Evolutionary conservation across 2,113 vertebrate genomes (phyloP), one percentile per base, ranked within the genome.

Genomic region (Conger conger): DNA sequence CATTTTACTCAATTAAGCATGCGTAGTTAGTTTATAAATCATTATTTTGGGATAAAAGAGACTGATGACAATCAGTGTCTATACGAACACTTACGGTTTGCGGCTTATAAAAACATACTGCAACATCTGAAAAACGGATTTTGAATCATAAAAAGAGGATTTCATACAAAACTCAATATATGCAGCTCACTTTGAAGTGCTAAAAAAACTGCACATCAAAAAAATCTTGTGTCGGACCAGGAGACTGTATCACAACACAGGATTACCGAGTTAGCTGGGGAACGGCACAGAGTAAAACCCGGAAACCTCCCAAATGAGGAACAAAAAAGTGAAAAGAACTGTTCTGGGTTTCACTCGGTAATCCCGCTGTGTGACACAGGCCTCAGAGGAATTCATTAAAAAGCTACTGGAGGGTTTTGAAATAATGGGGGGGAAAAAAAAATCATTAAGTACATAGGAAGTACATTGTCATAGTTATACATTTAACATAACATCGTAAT

Each of bases 1-100:
- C 83, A 84, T 84, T 84, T 84, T 63, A 84, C n/a, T 84, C 40
- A 57, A 30, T 82, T 53, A 80, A 79, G 79, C 83, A 84, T 84
- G 83, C 77, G 68, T 33, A 33, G 54, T 17, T 79, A 80, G 53
- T 79, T 84, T 30, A 79, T 79, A 42, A 60, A 84, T 63, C 77
- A 42, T 79, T 79, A 84, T 13, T 84, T 57, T 33, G 18, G 37
- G 50, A 80, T 57, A 84, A 80, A 50, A 54, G 45, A 50, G 36
- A 54, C n/a, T 78, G 18, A 42, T 82, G 33, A 27, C 2, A 63
- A 63, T 27, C 63, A n/a, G 63, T 73, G 63, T 73, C 37, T 37
- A 13, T 50, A 50, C 45, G 15, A 50, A 50, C 7, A 13, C 11
- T 50, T 50, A 50, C 6, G 7, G 45, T 50, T 7, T 50, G 45